Evolutionary conservation across 2,888 invertebrate species (phyloP), one percentile per base, ranked within the genome.

Genomic region (Pasiphila rectangulata): DNA sequence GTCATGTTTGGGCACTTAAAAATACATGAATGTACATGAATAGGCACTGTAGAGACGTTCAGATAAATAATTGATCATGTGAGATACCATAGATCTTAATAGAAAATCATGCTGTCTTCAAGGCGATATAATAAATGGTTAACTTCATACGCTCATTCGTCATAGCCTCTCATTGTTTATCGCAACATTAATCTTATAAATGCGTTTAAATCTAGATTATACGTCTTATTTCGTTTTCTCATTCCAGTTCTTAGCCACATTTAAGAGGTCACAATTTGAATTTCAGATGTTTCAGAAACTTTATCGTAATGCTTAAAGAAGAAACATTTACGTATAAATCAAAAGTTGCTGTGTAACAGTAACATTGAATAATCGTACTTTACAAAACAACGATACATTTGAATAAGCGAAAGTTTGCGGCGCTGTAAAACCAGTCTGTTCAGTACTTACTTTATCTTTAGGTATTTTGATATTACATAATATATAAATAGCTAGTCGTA

Each of bases 391-490:
- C 58, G 52, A 61, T 54, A 53, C 55, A 63, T 71, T 70, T 65
- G 59, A 70, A 73, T 71, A 71, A 72, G 59, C 63, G 72, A 72
- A 71, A 71, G 71, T 73, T 56, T 44, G 54, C 30, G 23, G 45
- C 20, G 48, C 35, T 43, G 43, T 53, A 46, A 46, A 56, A 56
- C 54, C 55, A 48, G 52, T 55, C 43, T 50, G 32, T 38, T 42
- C 24, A 16, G 41, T 41, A 42, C 23, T 6, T 7, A 3, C 0
- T 10, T n/a, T n/a, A 13, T 5, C n/a, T 51, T 42, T 34, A 44
- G 30, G 37, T 49, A 42, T 50, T 54, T 43, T 25, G 34, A 54
- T 37, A 40, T 40, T 42, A n/a, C n/a, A n/a, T n/a, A n/a, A n/a
- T n/a, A n/a, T n/a, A n/a, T n/a, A n/a, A n/a, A n/a, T n/a, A n/a